These are phyloP conservation scores for Alexandromys fortis DNA, from an alignment of 2,113 vertebrate species.

Conservation along the genomic window DNA sequence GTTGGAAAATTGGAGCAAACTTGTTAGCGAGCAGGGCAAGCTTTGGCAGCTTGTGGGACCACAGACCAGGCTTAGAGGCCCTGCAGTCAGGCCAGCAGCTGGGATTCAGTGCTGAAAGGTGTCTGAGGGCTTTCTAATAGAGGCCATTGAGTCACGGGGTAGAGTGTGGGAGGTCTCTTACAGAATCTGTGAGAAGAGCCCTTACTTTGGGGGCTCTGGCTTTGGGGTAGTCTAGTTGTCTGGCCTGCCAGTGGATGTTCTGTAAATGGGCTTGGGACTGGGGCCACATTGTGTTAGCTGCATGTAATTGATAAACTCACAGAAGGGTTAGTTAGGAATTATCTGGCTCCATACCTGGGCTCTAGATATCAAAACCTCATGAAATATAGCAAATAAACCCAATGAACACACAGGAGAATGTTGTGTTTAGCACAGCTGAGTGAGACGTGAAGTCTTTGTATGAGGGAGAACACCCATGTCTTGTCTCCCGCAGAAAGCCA, in stretches of 20 bases:
- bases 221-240: neutral
- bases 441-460: neutral
- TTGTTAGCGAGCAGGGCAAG: neutral
- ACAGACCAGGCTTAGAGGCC: neutral
- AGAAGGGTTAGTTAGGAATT: neutral
- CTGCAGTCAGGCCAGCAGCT: fast-evolving
- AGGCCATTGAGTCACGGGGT: neutral
- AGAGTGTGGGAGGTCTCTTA: neutral
- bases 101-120: neutral
- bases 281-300: neutral
- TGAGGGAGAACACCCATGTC: neutral
- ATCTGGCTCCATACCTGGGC: neutral
- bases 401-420: neutral
- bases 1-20: neutral
- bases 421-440: neutral
- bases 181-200: neutral
- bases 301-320: neutral
- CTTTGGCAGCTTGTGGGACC: fast-evolving
- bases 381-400: neutral
- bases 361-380: neutral
- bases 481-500: slow-evolving; percentile 89
- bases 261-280: too few relatives aligned
- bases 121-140: neutral
- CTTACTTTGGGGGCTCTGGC: neutral
- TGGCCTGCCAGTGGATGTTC: neutral